These are phyloP conservation scores for Sebastes diploproa DNA, from an alignment of 2,797 vertebrate species.

Conservation along the genomic window DNA sequence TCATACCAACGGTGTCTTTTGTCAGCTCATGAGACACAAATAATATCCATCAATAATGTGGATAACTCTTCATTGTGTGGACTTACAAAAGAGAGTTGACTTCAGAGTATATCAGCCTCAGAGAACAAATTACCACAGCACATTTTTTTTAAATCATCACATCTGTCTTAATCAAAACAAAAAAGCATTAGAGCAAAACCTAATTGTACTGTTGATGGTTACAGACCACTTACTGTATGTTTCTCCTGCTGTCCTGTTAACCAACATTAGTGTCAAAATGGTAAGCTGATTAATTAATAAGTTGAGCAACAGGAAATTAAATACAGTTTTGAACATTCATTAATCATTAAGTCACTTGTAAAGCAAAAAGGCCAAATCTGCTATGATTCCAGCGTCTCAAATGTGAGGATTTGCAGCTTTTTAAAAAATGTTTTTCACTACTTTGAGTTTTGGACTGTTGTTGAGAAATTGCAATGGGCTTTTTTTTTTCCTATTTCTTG, in stretches of 20 bases:
- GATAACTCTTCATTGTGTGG: neutral
- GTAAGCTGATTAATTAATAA: neutral
- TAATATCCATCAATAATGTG: neutral
- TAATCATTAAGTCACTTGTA: neutral
- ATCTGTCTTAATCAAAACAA: neutral
- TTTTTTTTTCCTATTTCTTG: neutral
- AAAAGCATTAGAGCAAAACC: neutral
- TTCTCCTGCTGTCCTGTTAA: neutral
- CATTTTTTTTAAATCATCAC: neutral
- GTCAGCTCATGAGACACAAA: neutral
- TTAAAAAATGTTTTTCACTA: neutral
- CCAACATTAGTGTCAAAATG: neutral
- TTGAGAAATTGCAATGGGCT: neutral
- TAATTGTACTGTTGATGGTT: neutral
- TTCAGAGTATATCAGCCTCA: neutral
- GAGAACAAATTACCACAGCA: neutral
- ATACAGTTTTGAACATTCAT: neutral
- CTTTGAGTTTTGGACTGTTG: neutral
- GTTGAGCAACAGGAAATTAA: neutral
- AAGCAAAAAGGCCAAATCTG: neutral
- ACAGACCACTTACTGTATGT: neutral
- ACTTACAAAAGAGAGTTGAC: neutral
- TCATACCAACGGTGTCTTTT: neutral
- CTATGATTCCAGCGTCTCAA: neutral
- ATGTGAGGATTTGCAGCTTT: neutral